Percentiles rank a stretch among this genome's conserved stretches.
Evolutionary conservation across 1,140 invertebrate species (phyloP).

Genomic region (Oreohelix idahoensis): DNA sequence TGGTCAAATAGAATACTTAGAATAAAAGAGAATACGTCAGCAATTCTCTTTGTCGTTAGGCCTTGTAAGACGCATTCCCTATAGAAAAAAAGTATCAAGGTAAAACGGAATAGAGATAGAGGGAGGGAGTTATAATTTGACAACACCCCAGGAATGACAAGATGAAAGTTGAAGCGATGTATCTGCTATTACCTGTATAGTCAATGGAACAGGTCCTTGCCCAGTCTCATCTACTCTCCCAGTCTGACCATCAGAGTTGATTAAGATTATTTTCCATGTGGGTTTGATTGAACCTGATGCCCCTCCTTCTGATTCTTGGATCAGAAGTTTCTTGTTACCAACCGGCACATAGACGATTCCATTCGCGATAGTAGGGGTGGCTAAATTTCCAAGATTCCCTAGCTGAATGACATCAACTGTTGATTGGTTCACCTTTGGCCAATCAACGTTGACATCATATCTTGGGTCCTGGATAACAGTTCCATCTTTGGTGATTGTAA

Average conservation of each 20-base stretch:
- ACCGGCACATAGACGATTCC: constrained; percentile 31
- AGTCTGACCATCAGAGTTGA: constrained; percentile 6
- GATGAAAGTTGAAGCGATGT: no score
- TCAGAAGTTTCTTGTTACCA: not conserved
- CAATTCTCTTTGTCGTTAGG: no score
- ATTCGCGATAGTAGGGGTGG: constrained; percentile 17
- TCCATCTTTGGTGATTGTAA: constrained; percentile 18
- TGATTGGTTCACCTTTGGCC: constrained; percentile 6
- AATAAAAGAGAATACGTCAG: no score
- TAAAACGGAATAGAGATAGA: no score
- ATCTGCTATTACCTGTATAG: constrained; percentile 26
- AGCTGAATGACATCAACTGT: not conserved
- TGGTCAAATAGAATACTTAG: no score
- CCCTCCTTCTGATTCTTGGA: not conserved
- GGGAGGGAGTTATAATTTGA: no score
- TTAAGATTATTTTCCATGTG: constrained; percentile 8
- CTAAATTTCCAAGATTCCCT: not conserved
- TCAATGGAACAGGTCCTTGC: constrained; percentile 27
- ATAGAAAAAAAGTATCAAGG: no score
- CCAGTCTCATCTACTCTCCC: constrained; percentile 31
- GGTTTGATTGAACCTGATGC: not conserved
- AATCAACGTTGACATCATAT: constrained; percentile 10
- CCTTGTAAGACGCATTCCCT: no score
- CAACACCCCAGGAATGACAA: no score
- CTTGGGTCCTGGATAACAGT: constrained; percentile 19